Evolutionary conservation across 2,797 vertebrate genomes (phyloP), one percentile per base, ranked within the genome.

Genomic region (Tiaroga cobitis): DNA sequence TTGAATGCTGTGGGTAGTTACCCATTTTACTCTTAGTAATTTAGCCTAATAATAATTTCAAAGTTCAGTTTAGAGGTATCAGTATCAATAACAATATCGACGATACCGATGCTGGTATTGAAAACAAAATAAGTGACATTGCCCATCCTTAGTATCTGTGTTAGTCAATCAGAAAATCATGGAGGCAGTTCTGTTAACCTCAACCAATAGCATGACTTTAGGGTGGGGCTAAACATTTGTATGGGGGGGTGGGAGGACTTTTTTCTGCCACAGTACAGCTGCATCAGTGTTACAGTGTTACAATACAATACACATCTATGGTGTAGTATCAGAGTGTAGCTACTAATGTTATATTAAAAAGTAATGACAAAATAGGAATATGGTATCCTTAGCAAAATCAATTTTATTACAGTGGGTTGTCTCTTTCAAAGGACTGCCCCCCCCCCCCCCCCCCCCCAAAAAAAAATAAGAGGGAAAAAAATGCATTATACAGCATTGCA

Each of bases 161-260:
- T 32, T 32, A 21, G 16, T 5, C 43, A 74, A 11, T 19, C 9
- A 51, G 26, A 74, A 46, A 51, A 32, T 29, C 0, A 32, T 19
- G n/a, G 18, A 32, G 16, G 43, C 16, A 11, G 72, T 5, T 49
- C 43, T 1, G 2, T 49, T 8, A 74, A 73, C n/a, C 15, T 18
- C 70, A 43, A 49, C n/a, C 8, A 8, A 26, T 46, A 3, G 15
- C 7, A 72, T 8, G 1, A 26, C 29, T 19, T 49, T 8, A 29
- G n/a, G 15, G 41, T 0, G 8, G 68, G 21, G 39, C 34, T 13
- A 69, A 69, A 13, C 41, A 43, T 43, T 43, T 43, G 41, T 46
- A 46, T 15, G 46, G 5, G 5, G 15, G 5, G 5, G 5, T 5
- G 49, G 1, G 5, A 16, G 49, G 0, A 0, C 0, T 4, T 9